These are phyloP conservation scores for Ptychobarbus kaznakovi DNA, from an alignment of 2,797 vertebrate genomes.

Conservation along the genomic window DNA sequence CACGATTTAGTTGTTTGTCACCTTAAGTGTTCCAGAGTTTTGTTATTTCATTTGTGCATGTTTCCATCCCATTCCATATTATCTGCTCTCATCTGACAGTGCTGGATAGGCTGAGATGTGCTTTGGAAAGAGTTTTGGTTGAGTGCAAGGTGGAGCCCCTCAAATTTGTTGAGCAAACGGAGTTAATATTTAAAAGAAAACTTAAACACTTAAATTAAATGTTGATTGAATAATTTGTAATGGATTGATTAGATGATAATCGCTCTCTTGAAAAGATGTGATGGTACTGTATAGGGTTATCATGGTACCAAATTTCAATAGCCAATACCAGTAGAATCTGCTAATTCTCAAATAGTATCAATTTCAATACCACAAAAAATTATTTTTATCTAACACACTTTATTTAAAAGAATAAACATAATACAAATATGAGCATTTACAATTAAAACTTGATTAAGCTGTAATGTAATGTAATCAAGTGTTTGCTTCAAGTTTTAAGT, in stretches of 20 bases:
- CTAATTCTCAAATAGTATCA: not conserved
- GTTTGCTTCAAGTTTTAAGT: not conserved
- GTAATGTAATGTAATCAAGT: not conserved
- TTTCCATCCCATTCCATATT: conserved; percentile 10
- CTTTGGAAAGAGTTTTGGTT: conserved; percentile 10
- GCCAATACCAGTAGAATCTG: not conserved
- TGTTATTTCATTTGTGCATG: conserved; percentile 8
- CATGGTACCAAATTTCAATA: not conserved
- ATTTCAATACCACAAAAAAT: not conserved
- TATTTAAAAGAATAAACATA: not conserved
- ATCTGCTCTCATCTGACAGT: not conserved
- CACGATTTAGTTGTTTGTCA: conserved; percentile 5
- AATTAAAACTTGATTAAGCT: not conserved
- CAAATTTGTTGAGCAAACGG: not conserved
- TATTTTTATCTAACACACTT: not conserved
- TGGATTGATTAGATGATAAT: not conserved
- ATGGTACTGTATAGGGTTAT: not conserved
- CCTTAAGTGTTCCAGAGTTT: not conserved
- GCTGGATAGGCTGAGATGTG: conserved; percentile 18
- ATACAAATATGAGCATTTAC: not conserved
- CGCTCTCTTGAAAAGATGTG: not conserved
- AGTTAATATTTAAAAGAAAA: not conserved
- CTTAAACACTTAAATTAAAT: not conserved
- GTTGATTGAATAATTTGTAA: not conserved
- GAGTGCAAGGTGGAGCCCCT: conserved; percentile 17